Conservation (phyloP, 2,888 invertebrate species). For the Xylophagus ater region DNA sequence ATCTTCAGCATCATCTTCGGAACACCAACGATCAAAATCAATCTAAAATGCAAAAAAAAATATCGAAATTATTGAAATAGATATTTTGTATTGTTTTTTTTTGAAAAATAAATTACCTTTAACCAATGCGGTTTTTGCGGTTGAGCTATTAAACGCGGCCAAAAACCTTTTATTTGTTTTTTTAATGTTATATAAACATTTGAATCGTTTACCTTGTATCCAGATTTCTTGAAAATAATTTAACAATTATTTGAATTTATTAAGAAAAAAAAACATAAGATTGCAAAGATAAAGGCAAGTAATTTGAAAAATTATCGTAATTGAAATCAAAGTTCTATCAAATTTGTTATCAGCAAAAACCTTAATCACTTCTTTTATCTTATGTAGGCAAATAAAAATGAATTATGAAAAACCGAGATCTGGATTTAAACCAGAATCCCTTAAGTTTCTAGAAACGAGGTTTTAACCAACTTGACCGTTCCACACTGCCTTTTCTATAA, state of each 20-base stretch:
- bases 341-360: too few species aligned
- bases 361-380: too few species aligned
- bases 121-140: conserved; percentile 84
- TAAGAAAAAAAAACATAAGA: background rate
- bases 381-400: too few species aligned
- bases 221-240: conserved; percentile 40
- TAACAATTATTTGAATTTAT: conserved; percentile 10
- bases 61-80: background rate
- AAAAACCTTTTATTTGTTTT: conserved; percentile 60
- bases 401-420: too few species aligned
- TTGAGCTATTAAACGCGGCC: conserved; percentile 73
- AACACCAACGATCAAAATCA: conserved; percentile 84
- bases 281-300: background rate
- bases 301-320: background rate
- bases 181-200: conserved; percentile 63
- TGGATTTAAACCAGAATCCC: too few species aligned
- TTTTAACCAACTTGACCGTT: too few species aligned
- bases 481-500: too few species aligned
- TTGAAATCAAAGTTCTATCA: background rate
- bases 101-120: too few species aligned
- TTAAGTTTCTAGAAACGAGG: too few species aligned
- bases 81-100: conserved; percentile 1
- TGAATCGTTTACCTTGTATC: conserved; percentile 56
- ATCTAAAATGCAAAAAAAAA: conserved; percentile 41
- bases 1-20: conserved; percentile 56